A percentile compares a stretch with the other conserved stretches of the same genome.
phyloP scores from a whole-genome alignment of 2,888 invertebrate genomes.

The Caenorhabditis wallacei region DNA sequence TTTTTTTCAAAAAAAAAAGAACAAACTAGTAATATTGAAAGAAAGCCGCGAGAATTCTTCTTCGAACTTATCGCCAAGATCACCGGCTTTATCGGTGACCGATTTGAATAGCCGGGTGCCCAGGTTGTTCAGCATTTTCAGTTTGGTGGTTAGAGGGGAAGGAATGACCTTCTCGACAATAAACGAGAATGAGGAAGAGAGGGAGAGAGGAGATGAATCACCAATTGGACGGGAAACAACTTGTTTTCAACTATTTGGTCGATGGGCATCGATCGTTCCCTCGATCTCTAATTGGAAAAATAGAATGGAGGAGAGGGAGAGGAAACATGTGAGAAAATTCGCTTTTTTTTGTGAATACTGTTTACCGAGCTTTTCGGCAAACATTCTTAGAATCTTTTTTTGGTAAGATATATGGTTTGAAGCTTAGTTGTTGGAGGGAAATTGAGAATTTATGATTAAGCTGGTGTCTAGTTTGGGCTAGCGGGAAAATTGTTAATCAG shows the following conservation, averaged over 20 bases:
- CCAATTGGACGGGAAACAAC: constrained; percentile 18
- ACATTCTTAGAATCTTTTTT: constrained; percentile 11
- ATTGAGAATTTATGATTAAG: no score
- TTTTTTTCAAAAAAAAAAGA: background rate
- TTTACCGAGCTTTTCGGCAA: constrained; percentile 61
- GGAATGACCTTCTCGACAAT: background rate
- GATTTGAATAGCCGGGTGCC: constrained; percentile 74
- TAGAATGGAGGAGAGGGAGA: background rate
- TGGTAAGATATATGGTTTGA: background rate
- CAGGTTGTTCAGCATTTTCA: constrained; percentile 72
- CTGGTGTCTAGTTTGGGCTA: no score
- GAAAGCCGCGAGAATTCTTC: constrained; percentile 71
- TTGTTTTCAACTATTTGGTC: constrained; percentile 37
- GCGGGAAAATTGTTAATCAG: no score
- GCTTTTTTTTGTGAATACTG: constrained; percentile 6
- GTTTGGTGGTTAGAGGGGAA: background rate
- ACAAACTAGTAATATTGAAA: constrained; percentile 72
- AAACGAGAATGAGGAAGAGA: background rate
- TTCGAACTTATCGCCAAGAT: constrained; percentile 76
- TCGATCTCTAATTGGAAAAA: constrained; percentile 20
- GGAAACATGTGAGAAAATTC: background rate
- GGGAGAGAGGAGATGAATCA: constrained; percentile 17
- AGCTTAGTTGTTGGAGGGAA: background rate
- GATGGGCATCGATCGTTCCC: constrained; percentile 1
- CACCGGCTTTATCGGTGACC: constrained; percentile 75